Base-by-base conservation (phyloP, 2,888 invertebrate genomes). In the Phasia obesa region DNA sequence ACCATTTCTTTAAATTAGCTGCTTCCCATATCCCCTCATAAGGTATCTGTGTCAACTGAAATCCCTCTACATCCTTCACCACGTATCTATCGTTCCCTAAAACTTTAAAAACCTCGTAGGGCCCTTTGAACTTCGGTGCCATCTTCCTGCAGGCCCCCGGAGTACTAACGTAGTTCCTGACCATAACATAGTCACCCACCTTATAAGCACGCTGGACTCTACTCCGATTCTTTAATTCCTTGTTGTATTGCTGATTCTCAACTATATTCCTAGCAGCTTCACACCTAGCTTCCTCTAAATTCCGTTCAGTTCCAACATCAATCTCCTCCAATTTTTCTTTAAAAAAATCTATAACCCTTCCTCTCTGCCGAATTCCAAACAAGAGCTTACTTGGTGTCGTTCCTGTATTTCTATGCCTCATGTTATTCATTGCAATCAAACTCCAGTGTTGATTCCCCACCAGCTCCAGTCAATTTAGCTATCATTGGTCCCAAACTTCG, bases 391-490 rank as follows among this genome's bases (percentile, higher is more conserved):
- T 47, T 13, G 47, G 49, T 13, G 31, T 49, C 19, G 13, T 7
- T 19, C 49, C 47, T 5, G 64, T 49, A 49, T 31, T 64, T 25
- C 19, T 49, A 27, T 47, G 44, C 2, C n/a, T 49, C 64, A 21
- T 64, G 49, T 49, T 64, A 49, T 64, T 64, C 47, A 64, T 47
- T 19, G 44, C 62, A 9, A 31, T 53, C n/a, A 60, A 51, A 35
- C 60, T n/a, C n/a, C n/a, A n/a, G n/a, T n/a, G n/a, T 60, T n/a
- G 7, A 17, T 21, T 35, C 21, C 13, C 6, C 25, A 13, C 71
- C 38, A 25, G 59, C 49, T 7, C 5, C 71, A 88, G 87, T 76
- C 88, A 88, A 87, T 90, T 91, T 85, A 85, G 51, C 64, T 13
- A 75, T 35, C 23, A 69, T 80, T 17, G 60, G 25, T 17, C 57